phyloP scores from a whole-genome alignment of 2,797 vertebrate species.

The Philypnodon macrostomus region DNA sequence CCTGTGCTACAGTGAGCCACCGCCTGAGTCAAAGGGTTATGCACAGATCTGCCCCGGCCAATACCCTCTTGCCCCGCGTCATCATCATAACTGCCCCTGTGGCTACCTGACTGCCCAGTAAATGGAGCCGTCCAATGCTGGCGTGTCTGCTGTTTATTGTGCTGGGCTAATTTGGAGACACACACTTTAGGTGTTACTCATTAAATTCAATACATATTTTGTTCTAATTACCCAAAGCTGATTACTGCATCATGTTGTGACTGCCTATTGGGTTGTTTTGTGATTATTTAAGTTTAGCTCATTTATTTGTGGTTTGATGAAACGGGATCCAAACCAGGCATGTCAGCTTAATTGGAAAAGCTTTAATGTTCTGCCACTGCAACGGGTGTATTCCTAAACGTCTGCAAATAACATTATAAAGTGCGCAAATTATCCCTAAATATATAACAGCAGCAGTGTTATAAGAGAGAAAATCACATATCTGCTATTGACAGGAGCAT shows the following conservation, averaged over 20 bases:
- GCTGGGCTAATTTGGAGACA: conserved; percentile 23
- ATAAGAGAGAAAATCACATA: conserved; percentile 12
- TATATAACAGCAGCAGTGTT: neutral
- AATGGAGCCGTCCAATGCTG: conserved; percentile 24
- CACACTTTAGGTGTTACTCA: conserved; percentile 34
- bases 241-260: conserved; percentile 22
- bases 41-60: conserved; percentile 44
- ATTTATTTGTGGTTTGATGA: conserved; percentile 25
- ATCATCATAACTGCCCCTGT: conserved; percentile 50
- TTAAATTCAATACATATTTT: conserved; percentile 33
- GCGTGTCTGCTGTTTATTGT: conserved; percentile 30
- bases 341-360: neutral
- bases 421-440: neutral
- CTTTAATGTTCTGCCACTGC: conserved; percentile 1
- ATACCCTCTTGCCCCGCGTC: conserved; percentile 43
- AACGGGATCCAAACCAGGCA: conserved; percentile 11
- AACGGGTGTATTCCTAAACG: conserved; percentile 7
- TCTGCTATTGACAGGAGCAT: conserved; percentile 9
- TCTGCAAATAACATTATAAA: neutral
- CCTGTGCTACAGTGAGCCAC: conserved; percentile 43
- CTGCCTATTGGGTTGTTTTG: conserved; percentile 28
- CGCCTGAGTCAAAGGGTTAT: conserved; percentile 45
- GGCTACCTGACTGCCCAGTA: conserved; percentile 35
- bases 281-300: conserved; percentile 22
- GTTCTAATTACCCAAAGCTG: conserved; percentile 47